These are phyloP conservation scores for Nymphalis c-album DNA, from an alignment of 2,888 invertebrate genomes.

Conservation along the genomic window DNA sequence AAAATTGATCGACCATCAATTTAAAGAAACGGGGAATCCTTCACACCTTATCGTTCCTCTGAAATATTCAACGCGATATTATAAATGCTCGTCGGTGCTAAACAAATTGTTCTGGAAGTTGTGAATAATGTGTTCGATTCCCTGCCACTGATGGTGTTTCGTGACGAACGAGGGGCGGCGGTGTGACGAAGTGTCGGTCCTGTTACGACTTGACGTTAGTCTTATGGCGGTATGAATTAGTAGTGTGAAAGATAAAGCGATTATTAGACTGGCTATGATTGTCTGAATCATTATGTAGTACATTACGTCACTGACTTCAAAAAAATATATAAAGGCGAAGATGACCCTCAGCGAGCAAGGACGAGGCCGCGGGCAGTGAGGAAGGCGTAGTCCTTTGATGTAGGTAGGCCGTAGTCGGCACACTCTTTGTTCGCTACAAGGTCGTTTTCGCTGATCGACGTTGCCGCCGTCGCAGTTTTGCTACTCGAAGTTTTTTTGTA, in stretches of 20 bases:
- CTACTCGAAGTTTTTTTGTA: too few species aligned
- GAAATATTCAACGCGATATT: constrained; percentile 35
- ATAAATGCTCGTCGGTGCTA: constrained; percentile 36
- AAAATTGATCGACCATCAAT: constrained; percentile 26
- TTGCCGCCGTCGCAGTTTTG: too few species aligned
- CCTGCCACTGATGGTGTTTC: constrained; percentile 37
- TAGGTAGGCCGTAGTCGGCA: too few species aligned
- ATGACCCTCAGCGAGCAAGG: too few species aligned
- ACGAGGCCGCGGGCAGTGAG: too few species aligned
- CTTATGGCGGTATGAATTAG: constrained; percentile 9
- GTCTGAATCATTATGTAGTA: too few species aligned
- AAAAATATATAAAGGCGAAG: too few species aligned
- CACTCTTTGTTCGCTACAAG: too few species aligned
- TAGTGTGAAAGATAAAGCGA: not conserved
- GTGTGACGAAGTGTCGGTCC: constrained; percentile 43
- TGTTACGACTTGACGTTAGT: constrained; percentile 24
- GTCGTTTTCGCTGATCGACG: too few species aligned
- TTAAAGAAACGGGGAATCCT: constrained; percentile 26
- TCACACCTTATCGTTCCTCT: constrained; percentile 30
- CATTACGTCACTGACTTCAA: too few species aligned
- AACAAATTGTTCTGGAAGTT: constrained; percentile 42
- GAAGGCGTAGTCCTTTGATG: too few species aligned
- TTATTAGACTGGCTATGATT: not conserved
- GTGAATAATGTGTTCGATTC: constrained; percentile 47
- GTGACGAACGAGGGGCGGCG: constrained; percentile 45